Evolutionary conservation across 2,888 invertebrate genomes (phyloP), one percentile per base, ranked within the genome.

Genomic region (Lampropteryx suffumata): DNA sequence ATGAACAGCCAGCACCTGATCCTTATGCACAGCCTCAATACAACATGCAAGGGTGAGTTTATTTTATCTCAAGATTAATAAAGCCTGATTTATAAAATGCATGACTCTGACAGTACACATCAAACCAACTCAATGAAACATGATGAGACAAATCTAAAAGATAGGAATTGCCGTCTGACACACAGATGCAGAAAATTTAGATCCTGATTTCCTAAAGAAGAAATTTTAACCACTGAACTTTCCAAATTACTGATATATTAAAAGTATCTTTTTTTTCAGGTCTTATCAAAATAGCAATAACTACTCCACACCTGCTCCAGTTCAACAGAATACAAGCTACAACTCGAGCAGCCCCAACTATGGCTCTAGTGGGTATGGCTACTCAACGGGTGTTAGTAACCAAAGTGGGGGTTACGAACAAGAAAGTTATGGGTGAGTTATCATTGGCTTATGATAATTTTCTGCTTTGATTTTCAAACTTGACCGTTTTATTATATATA

Each of bases 111-210:
- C n/a, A 21, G 11, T 11, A 29, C 11, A 4, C 11, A 3, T n/a
- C 9, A 8, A 17, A 33, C n/a, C n/a, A 11, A 13, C 9, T 8
- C 14, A 9, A 12, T 9, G 9, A 34, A 27, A 33, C 26, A 39
- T 75, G 70, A 71, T 76, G 69, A 77, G 61, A 62, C 50, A 47
- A 33, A 69, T 69, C 70, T 73, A 73, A 49, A 48, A 40, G 82
- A 86, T 88, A 87, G 87, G 86, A 87, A 88, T 86, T 87, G 87
- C 87, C 87, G 84, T 87, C 87, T 85, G 75, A 87, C 60, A 87
- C 85, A 81, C 59, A 87, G 52, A 80, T 88, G 88, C 85, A 83
- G 87, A 88, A 62, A 74, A 42, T 64, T 63, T 69, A 65, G 61
- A 71, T 71, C 68, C 85, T 86, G 86, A 86, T 49, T 59, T 24